Evolutionary conservation across 2,888 invertebrate genomes (phyloP).

Genomic region (Camptogramma bilineatum): DNA sequence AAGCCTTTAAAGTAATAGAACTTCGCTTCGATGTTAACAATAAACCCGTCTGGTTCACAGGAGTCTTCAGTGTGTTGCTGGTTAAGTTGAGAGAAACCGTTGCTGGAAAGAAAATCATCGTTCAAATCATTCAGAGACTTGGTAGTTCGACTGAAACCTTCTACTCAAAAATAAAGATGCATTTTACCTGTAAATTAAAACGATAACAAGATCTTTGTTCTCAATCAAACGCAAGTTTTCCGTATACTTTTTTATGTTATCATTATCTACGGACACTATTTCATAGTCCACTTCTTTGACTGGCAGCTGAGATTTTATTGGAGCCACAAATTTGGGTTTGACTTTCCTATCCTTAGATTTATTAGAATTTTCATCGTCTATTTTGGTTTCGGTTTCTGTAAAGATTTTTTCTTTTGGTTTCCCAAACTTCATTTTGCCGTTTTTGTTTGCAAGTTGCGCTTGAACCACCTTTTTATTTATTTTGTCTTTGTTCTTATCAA

Average conservation of each 20-base stretch:
- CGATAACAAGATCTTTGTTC: constrained; percentile 47
- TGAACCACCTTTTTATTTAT: constrained; percentile 61
- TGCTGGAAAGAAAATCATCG: constrained; percentile 54
- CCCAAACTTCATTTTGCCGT: constrained; percentile 72
- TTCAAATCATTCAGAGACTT: background rate
- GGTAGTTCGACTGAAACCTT: background rate
- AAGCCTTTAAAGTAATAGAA: constrained; percentile 59
- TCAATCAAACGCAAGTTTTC: background rate
- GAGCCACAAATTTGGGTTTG: constrained; percentile 65
- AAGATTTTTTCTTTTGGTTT: constrained; percentile 53
- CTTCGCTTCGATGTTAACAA: constrained; percentile 55
- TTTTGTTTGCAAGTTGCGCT: constrained; percentile 68
- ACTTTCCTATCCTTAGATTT: constrained; percentile 53
- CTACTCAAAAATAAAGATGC: background rate
- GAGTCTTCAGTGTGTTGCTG: constrained; percentile 60
- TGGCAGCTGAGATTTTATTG: constrained; percentile 66
- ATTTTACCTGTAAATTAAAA: constrained; percentile 58
- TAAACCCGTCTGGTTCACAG: constrained; percentile 63
- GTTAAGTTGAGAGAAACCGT: constrained; percentile 73
- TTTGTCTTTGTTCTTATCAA: constrained; percentile 38
- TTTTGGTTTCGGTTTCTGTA: constrained; percentile 21
- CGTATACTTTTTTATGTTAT: constrained; percentile 36
- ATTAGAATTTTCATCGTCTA: constrained; percentile 26
- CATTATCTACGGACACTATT: constrained; percentile 50
- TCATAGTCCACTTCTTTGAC: constrained; percentile 59